Evolutionary conservation across 2,113 vertebrate genomes (phyloP).

Genomic region (Xerus inauris): DNA sequence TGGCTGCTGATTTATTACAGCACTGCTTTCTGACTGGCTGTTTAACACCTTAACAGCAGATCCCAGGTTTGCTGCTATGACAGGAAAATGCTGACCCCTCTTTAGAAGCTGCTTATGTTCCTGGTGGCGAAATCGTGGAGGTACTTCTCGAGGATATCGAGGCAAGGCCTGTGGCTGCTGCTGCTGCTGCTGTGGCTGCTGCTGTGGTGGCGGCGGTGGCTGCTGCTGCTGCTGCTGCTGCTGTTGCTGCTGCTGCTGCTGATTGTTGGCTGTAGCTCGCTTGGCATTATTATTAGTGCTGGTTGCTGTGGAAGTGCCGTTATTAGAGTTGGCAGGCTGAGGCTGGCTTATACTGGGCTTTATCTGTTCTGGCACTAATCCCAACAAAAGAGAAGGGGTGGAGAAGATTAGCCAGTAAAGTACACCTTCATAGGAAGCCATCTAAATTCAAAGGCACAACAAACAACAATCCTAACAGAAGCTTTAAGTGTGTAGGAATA

Average conservation of each 20-base stretch:
- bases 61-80: conserved; percentile 92
- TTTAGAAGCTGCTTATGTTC: conserved; percentile 94
- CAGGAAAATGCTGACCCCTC: conserved; percentile 89
- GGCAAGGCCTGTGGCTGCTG: conserved; percentile 85
- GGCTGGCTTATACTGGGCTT: conserved; percentile 92
- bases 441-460: conserved; percentile 46
- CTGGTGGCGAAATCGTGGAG: conserved; percentile 92
- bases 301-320: conserved; percentile 89
- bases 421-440: conserved; percentile 52
- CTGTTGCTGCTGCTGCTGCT: conserved; percentile 78
- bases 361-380: conserved; percentile 94
- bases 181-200: conserved; percentile 6
- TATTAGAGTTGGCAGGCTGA: conserved; percentile 88
- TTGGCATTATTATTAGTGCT: conserved; percentile 97
- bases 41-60: conserved; percentile 88
- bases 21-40: conserved; percentile 86
- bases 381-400: conserved; percentile 84
- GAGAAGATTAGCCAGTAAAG: conserved; percentile 73
- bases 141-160: conserved; percentile 93
- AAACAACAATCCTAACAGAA: conserved; percentile 49
- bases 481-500: background rate
- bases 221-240: conserved; percentile 69
- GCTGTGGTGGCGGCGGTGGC: background rate
- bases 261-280: conserved; percentile 91
- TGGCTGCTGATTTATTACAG: conserved; percentile 84